Evolutionary conservation across 2,888 invertebrate genomes (phyloP), one percentile per base, ranked within the genome.

Genomic region (Mesochorus sp.): DNA sequence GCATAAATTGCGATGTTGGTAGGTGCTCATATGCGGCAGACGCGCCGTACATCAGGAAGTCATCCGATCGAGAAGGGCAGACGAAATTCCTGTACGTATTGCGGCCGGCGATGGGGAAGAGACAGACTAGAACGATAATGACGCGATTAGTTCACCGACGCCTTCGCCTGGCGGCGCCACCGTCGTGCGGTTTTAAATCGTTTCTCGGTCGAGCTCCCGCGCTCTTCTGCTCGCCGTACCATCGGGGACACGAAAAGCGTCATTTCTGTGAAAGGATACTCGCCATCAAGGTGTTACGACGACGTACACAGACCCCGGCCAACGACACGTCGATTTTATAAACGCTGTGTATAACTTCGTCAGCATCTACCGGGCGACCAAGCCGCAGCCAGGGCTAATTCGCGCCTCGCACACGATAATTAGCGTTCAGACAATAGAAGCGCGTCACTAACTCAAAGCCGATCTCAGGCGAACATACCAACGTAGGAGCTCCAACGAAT

Each of bases 1-100:
- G 64, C 68, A 75, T 72, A 80, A 77, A 81, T 80, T 75, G 81
- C 82, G 80, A 76, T 73, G 83, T 82, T 83, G 79, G 59, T 49
- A 59, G 83, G 86, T 88, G 86, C 88, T 88, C 89, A 89, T 89
- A 87, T 88, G 88, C 88, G 87, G 85, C 82, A 86, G 87, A 87
- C 87, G 87, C 87, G 87, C 85, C 83, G 83, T 39, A 44, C 66
- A 86, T 79, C 85, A 84, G 88, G 88, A 81, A 79, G 76, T 49
- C 83, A 88, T 84, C 67, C 57, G 49, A 42, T 26, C 57, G 76
- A 83, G 75, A 71, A 83, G 70, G 70, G 57, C 66, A 26, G 12
- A 17, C 14, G 31, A 57, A 72, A 74, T 77, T 80, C 73, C 75
- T 76, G 44, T 61, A 26, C 53, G 70, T 64, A 17, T 14, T 3